Evolutionary conservation across 2,888 invertebrate genomes (phyloP), one percentile per base, ranked within the genome.

Genomic region (Heliconius erato): DNA sequence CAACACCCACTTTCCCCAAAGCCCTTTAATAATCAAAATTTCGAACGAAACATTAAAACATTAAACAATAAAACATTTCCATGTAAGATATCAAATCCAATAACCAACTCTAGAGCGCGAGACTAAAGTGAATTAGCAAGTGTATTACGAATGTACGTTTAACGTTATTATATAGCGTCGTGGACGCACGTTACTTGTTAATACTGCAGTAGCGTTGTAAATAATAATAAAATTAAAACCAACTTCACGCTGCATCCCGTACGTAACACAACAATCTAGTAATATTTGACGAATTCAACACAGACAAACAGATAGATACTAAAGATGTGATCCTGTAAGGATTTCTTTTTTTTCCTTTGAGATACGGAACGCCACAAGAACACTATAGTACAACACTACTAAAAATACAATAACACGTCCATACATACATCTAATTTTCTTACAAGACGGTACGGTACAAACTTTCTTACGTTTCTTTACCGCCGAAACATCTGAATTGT

Each of bases 41-140:
- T 32, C 32, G 32, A 32, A 32, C 32, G 6, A 6, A 32, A 32
- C 32, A 32, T 32, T 32, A 32, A 32, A 32, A 32, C 32, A 32
- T 32, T 3, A 3, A 32, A 3, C 32, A 32, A 32, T 32, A 32
- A 32, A 32, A 68, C 28, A 68, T 68, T 32, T 68, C 68, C 68
- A 68, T 68, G 68, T 19, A 68, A 74, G 14, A 74, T 44, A 74
- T 74, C 26, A 74, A 74, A 74, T 74, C 19, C 16, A 74, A 74
- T 74, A 49, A 35, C 49, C n/a, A 49, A 49, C 49, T 74, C 74
- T 3, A 26, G 49, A 28, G 49, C 44, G 28, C 49, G 28, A 72
- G 49, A 7, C 49, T 26, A 28, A 49, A 74, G 49, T 74, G 74
- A 19, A 74, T 74, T 74, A 74, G 74, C 44, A 74, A 74, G 28